Conservation (phyloP, 2,797 vertebrate species). For the Clarias fuscus region DNA sequence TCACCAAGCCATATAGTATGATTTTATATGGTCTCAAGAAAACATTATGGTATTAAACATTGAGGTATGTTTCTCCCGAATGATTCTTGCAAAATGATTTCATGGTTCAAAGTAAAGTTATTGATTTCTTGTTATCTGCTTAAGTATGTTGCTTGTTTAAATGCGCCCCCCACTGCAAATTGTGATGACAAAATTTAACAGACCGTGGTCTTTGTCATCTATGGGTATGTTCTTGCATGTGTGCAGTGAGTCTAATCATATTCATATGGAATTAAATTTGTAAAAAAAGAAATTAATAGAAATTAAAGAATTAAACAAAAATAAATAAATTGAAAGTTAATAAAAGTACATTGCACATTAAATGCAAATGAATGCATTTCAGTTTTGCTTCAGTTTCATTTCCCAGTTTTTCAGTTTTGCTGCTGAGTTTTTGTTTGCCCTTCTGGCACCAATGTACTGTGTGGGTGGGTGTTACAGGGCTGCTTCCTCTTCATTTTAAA, state of each 20-base stretch:
- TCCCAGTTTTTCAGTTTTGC: no score
- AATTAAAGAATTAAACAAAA: no score
- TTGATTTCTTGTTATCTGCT: background rate
- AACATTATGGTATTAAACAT: background rate
- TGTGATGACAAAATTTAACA: background rate
- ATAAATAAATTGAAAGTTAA: no score
- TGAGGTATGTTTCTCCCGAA: background rate
- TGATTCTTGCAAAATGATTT: background rate
- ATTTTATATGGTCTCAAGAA: background rate
- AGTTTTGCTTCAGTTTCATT: no score
- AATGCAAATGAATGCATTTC: no score
- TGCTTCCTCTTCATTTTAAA: no score
- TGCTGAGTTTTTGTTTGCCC: no score
- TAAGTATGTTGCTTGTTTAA: background rate
- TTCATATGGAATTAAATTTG: no score
- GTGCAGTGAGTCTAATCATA: background rate
- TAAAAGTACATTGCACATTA: no score
- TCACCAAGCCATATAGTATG: background rate
- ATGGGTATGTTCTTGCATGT: background rate
- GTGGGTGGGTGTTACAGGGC: no score
- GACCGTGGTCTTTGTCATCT: background rate
- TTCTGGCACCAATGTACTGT: no score
- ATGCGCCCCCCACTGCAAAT: background rate
- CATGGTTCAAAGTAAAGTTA: background rate
- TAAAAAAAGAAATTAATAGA: no score